A percentile compares a stretch with the other conserved stretches of the same genome.
phyloP scores from a whole-genome alignment of 2,113 vertebrate species.

The Lichenostomus cassidix region DNA sequence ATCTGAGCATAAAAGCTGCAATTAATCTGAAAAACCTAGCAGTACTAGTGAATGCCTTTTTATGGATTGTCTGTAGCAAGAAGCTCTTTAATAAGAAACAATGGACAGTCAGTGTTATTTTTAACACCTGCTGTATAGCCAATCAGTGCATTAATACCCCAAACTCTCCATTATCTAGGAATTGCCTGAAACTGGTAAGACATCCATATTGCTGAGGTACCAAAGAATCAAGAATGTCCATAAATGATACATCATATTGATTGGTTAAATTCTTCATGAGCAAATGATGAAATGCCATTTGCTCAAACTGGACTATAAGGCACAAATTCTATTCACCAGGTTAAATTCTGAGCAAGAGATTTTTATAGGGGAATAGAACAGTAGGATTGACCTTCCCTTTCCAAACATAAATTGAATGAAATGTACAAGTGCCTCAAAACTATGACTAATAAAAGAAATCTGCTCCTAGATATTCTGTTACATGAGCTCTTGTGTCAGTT shows the following conservation, averaged over 20 bases:
- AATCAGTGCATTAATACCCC: not conserved
- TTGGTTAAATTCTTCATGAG: not conserved
- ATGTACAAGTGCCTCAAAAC: not conserved
- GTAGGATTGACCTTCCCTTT: not conserved
- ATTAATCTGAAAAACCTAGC: not conserved
- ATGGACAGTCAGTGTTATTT: not conserved
- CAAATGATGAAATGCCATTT: not conserved
- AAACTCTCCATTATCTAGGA: not conserved
- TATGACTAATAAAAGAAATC: constrained; percentile 8
- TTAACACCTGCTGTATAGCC: not conserved
- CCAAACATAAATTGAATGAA: not conserved
- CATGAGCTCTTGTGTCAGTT: not conserved
- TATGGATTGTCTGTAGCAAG: not conserved
- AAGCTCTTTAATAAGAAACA: not conserved
- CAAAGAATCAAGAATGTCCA: not conserved
- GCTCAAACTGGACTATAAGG: not conserved
- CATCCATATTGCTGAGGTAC: not conserved
- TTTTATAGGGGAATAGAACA: not conserved
- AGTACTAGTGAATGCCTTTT: not conserved
- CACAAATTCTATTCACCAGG: not conserved
- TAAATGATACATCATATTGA: not conserved
- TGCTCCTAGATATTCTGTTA: not conserved
- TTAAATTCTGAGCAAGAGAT: not conserved
- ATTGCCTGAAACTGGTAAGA: not conserved
- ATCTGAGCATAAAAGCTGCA: not conserved